Evolutionary conservation across 2,888 invertebrate species (phyloP).

Genomic region (Coenonympha arcania): DNA sequence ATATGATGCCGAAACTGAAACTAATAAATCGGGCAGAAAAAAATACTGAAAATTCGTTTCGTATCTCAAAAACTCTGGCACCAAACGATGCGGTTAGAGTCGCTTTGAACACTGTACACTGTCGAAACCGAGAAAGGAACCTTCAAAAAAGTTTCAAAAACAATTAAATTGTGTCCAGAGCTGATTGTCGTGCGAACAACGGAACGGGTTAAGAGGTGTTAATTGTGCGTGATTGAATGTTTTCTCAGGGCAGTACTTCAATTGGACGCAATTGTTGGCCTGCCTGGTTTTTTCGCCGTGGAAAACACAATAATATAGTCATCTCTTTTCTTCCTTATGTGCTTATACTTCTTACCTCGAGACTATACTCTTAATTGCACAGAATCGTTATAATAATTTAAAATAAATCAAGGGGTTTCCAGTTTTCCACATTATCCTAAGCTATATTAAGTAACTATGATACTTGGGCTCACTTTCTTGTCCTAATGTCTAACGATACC

Average conservation of each 20-base stretch:
- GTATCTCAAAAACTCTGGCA: background rate
- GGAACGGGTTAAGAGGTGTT: slow-evolving; percentile 75
- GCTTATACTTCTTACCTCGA: background rate
- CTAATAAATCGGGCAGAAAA: no score
- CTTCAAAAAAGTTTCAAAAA: slow-evolving; percentile 30
- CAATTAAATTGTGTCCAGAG: slow-evolving; percentile 62
- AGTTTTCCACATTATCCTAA: background rate
- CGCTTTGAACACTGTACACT: background rate
- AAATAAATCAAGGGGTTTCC: no score
- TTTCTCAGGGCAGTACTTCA: slow-evolving; percentile 61
- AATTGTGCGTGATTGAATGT: slow-evolving; percentile 75
- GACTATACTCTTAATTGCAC: background rate
- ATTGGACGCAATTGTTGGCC: slow-evolving; percentile 53
- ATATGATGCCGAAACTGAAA: no score
- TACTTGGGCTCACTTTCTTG: no score
- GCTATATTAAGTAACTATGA: background rate
- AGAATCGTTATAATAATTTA: no score
- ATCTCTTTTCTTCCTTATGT: slow-evolving; percentile 1
- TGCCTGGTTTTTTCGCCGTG: slow-evolving; percentile 40
- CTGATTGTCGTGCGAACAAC: slow-evolving; percentile 72
- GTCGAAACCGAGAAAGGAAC: slow-evolving; percentile 12
- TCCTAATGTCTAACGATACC: no score
- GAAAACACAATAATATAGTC: slow-evolving; percentile 18
- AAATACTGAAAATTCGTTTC: no score
- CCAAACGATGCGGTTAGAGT: slow-evolving; percentile 2